Evolutionary conservation across 1,140 invertebrate genomes (phyloP), one percentile per base, ranked within the genome.

Genomic region (Sweltsa coloradensis): DNA sequence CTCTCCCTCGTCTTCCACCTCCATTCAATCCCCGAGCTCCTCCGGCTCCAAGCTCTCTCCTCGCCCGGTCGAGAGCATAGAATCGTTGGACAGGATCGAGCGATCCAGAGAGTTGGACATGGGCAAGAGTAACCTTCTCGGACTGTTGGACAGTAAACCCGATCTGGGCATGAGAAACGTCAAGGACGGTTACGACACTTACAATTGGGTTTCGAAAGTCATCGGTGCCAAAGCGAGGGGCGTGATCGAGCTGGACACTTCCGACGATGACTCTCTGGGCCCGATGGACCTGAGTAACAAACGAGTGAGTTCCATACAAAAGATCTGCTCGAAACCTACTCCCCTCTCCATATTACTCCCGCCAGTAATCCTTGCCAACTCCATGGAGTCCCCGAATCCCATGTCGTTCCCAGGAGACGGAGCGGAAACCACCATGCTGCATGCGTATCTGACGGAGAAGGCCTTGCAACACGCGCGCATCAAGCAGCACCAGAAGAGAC

Each of bases 381-480:
- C 23, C 11, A 16, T 22, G 23, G 36, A 22, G 23, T 22, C 36
- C 5, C 16, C 11, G n/a, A 37, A 16, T 5, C 5, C 36, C 11
- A n/a, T 22, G n/a, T n/a, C 27, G 18, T 13, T n/a, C 1, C 18
- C 21, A 3, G 42, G 42, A 34, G 46, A 47, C 25, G 25, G 41
- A 18, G 39, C 36, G 19, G 29, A 41, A 24, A 39, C 51, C 14
- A 47, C 36, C n/a, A 47, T 47, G 39, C 45, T 47, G 14, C 36
- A 85, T 51, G 79, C 78, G 0, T 86, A 86, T 64, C 69, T 85
- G 39, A 84, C 79, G 3, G 82, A 85, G 58, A 70, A 78, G 60
- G 79, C 83, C n/a, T 66, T 84, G 14, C 72, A 79, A 58, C 78
- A 84, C 55, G 73, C 76, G 29, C 78, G 76, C 62, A 79, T 84